A percentile compares a stretch with the other conserved stretches of the same genome.
Evolutionary conservation across 2,888 invertebrate species (phyloP).

Genomic region (Eumerus sabulonum): DNA sequence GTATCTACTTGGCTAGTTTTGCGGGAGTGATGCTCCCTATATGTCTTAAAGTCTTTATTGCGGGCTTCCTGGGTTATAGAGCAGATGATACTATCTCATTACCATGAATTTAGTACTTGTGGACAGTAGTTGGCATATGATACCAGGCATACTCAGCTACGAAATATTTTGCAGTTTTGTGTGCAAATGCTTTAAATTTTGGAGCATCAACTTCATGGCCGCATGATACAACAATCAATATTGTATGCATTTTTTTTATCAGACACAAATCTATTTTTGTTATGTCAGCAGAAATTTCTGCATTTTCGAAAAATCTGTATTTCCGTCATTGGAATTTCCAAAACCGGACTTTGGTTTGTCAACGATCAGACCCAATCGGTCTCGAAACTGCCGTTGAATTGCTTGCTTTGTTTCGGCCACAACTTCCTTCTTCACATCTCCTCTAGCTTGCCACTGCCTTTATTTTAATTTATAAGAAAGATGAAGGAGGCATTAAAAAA

Average conservation of each 20-base stretch:
- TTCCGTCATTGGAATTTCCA: constrained; percentile 15
- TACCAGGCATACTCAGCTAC: background rate
- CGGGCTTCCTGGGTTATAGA: background rate
- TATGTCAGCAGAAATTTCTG: background rate
- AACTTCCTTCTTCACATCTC: too few relatives aligned
- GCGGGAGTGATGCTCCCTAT: too few relatives aligned
- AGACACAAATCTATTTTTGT: background rate
- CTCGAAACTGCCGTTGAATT: background rate
- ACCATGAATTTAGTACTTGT: background rate
- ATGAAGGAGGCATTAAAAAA: background rate
- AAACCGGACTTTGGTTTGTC: constrained; percentile 13
- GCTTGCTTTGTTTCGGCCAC: too few relatives aligned
- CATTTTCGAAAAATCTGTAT: background rate
- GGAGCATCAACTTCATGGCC: background rate
- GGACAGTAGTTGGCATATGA: background rate
- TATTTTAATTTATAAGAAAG: background rate
- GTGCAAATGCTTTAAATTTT: background rate
- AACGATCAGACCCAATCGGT: constrained; percentile 5
- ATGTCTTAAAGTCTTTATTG: too few relatives aligned
- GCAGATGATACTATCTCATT: background rate
- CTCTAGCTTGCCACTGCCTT: background rate
- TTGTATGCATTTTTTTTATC: background rate
- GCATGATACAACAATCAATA: background rate
- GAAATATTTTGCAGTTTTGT: background rate
- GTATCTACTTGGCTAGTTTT: background rate